Percentiles rank a stretch among this genome's conserved stretches.
Evolutionary conservation across 2,797 vertebrate genomes (phyloP).

Genomic region (Premnoplex brunnescens): DNA sequence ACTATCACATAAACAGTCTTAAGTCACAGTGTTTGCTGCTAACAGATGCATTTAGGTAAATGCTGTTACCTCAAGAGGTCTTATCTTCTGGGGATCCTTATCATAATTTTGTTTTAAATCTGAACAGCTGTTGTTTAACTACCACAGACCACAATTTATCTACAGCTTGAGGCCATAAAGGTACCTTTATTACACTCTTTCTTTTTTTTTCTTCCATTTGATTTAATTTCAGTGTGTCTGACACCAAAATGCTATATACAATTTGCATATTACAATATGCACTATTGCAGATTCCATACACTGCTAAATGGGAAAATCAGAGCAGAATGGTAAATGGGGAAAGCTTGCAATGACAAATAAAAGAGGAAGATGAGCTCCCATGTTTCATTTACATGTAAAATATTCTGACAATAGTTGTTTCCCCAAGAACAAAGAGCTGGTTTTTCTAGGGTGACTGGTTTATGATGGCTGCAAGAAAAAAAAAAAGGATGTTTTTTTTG

Average conservation of each 20-base stretch:
- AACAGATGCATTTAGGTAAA: conserved; percentile 86
- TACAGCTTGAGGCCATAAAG: conserved; percentile 86
- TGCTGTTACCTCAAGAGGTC: conserved; percentile 80
- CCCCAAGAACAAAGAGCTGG: conserved; percentile 70
- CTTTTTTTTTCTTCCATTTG: conserved; percentile 76
- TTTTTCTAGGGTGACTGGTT: conserved; percentile 73
- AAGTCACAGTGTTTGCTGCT: conserved; percentile 72
- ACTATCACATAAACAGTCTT: conserved; percentile 58
- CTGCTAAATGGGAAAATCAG: conserved; percentile 65
- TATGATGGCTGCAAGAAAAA: conserved; percentile 59
- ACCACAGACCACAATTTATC: conserved; percentile 88
- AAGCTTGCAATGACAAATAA: conserved; percentile 67
- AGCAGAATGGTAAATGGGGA: conserved; percentile 70
- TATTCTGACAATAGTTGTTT: conserved; percentile 67
- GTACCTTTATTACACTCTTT: conserved; percentile 79
- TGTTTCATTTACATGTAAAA: conserved; percentile 71
- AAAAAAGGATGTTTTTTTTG: conserved; percentile 40
- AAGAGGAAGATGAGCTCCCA: conserved; percentile 58
- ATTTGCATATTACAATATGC: conserved; percentile 81
- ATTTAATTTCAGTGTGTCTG: conserved; percentile 80
- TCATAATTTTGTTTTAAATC: conserved; percentile 93
- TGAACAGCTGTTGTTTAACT: conserved; percentile 96
- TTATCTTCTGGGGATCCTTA: conserved; percentile 90
- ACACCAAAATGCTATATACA: conserved; percentile 70
- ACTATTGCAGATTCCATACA: conserved; percentile 67